Percentiles rank a stretch among this genome's conserved stretches.
phyloP scores from a whole-genome alignment of 2,113 vertebrate genomes.

The Pedionomus torquatus region DNA sequence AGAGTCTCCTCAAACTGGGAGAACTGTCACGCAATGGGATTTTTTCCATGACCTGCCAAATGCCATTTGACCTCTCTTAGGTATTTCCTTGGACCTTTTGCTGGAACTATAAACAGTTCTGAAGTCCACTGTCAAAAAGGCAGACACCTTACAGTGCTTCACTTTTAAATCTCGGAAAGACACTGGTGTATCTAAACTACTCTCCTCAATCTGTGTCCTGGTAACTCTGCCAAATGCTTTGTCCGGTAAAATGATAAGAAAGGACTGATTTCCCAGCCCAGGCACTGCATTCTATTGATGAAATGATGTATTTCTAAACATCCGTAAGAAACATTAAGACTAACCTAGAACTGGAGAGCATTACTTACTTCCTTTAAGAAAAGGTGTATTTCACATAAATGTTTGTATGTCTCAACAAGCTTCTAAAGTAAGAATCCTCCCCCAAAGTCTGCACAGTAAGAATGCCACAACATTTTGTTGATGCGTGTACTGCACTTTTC shows the following conservation, averaged over 20 bases:
- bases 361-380: not conserved
- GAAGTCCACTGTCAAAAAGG: not conserved
- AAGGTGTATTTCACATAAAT: not conserved
- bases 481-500: not conserved
- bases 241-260: not conserved
- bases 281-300: not conserved
- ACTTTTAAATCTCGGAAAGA: not conserved
- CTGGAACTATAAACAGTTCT: not conserved
- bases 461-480: not conserved
- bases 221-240: not conserved
- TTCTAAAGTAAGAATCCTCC: not conserved
- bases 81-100: not conserved
- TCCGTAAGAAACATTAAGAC: not conserved
- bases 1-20: not conserved
- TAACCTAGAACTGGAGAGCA: not conserved
- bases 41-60: not conserved
- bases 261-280: not conserved
- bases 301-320: not conserved
- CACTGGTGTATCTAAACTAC: fast-evolving
- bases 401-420: not conserved
- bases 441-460: not conserved
- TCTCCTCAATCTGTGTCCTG: not conserved
- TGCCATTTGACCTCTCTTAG: not conserved
- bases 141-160: not conserved
- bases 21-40: not conserved